phyloP scores from a whole-genome alignment of 2,113 vertebrate species.

The Xiphorhynchus elegans region DNA sequence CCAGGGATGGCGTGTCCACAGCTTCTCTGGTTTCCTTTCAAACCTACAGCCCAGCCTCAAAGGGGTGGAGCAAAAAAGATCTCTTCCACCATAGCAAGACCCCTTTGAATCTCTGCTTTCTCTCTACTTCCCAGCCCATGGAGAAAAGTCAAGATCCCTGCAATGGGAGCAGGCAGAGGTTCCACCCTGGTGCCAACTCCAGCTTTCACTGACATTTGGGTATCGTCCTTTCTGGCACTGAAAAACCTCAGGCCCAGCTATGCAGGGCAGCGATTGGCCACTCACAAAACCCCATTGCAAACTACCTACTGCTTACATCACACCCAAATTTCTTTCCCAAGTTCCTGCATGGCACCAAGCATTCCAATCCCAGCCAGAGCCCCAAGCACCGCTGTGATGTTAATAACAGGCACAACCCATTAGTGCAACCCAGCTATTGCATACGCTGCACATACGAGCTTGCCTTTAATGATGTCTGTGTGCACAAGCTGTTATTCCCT shows the following conservation, averaged over 20 bases:
- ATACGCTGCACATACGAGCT: background rate
- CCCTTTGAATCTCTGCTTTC: background rate
- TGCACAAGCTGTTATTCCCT: background rate
- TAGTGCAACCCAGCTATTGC: background rate
- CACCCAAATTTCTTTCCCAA: background rate
- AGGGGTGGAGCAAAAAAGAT: background rate
- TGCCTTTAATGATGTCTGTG: background rate
- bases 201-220: background rate
- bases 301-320: rapidly evolving
- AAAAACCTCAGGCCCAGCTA: background rate
- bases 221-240: background rate
- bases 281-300: background rate
- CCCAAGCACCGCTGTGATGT: rapidly evolving
- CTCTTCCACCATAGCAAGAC: background rate
- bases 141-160: background rate
- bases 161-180: background rate
- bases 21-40: background rate
- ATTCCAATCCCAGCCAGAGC: background rate
- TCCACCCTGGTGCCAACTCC: background rate
- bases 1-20: background rate
- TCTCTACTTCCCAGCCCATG: background rate
- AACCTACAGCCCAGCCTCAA: background rate
- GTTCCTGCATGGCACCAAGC: background rate
- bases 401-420: background rate
- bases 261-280: background rate